phyloP scores from a whole-genome alignment of 2,888 invertebrate species.

The Callyntrura sp. region DNA sequence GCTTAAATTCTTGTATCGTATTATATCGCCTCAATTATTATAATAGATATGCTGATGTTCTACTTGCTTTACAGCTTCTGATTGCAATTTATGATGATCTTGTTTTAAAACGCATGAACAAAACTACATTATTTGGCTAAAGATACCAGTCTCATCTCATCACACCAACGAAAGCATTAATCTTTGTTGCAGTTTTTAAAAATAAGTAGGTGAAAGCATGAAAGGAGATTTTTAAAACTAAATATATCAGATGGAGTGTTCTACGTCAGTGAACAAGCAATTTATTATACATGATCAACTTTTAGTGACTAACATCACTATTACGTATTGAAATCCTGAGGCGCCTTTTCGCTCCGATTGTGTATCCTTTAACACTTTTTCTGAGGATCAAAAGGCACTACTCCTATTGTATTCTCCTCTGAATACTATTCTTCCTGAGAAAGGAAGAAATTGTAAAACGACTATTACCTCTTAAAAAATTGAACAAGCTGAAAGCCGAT shows the following conservation, averaged over 20 bases:
- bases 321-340: neutral
- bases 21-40: no score
- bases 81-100: slow-evolving; percentile 2
- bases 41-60: neutral
- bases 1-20: no score
- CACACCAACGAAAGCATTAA: neutral
- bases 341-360: no score
- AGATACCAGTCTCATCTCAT: neutral
- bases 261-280: neutral
- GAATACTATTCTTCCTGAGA: no score
- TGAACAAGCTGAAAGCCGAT: no score
- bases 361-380: no score
- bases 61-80: neutral
- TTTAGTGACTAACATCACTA: neutral
- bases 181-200: neutral
- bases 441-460: no score
- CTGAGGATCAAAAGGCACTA: no score
- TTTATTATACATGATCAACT: slow-evolving; percentile 1
- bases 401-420: no score
- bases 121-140: neutral
- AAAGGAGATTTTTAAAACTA: neutral
- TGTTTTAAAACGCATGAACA: neutral
- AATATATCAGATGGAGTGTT: neutral
- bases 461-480: no score
- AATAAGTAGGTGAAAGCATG: slow-evolving; percentile 41